Conservation (phyloP, 30 jellyfish, hydroid and myxozoan species). For the Cassiopea andromeda region DNA sequence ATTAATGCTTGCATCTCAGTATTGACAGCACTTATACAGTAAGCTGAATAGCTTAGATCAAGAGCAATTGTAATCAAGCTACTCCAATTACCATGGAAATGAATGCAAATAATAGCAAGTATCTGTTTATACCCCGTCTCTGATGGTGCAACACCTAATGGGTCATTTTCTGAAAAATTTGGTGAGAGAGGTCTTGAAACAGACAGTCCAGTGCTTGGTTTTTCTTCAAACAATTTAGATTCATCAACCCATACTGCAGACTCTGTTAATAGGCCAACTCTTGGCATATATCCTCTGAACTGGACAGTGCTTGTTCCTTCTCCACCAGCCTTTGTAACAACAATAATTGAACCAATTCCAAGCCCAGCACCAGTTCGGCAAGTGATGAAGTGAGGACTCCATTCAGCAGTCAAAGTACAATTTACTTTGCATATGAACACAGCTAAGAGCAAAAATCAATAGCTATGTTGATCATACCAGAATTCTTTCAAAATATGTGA, state of each 20-base stretch:
- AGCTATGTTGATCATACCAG: no score
- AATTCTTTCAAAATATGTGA: no score
- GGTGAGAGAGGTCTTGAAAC: slow-evolving; percentile 81
- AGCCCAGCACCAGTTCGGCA: slow-evolving; percentile 93
- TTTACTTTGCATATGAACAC: slow-evolving; percentile 90
- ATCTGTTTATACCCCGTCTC: slow-evolving; percentile 87
- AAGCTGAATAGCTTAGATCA: no score
- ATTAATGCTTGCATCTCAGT: no score
- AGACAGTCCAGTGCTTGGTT: slow-evolving; percentile 85
- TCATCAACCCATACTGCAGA: slow-evolving; percentile 99
- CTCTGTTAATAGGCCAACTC: slow-evolving; percentile 96
- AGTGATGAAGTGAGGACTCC: slow-evolving; percentile 85
- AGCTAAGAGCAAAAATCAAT: slow-evolving; percentile 32
- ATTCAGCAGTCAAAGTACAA: slow-evolving; percentile 95
- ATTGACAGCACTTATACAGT: no score
- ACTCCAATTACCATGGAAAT: no score
- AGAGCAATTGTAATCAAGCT: not conserved
- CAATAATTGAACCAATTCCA: slow-evolving; percentile 92
- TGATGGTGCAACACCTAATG: slow-evolving; percentile 97
- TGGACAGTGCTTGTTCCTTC: slow-evolving; percentile 92
- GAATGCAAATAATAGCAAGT: not conserved
- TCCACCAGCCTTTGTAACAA: slow-evolving; percentile 90
- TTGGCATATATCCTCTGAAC: slow-evolving; percentile 93
- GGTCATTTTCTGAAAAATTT: slow-evolving; percentile 70
- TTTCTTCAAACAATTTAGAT: slow-evolving; percentile 95